These are phyloP conservation scores for Elgaria multicarinata DNA, from an alignment of 2,113 vertebrate genomes.

Conservation along the genomic window DNA sequence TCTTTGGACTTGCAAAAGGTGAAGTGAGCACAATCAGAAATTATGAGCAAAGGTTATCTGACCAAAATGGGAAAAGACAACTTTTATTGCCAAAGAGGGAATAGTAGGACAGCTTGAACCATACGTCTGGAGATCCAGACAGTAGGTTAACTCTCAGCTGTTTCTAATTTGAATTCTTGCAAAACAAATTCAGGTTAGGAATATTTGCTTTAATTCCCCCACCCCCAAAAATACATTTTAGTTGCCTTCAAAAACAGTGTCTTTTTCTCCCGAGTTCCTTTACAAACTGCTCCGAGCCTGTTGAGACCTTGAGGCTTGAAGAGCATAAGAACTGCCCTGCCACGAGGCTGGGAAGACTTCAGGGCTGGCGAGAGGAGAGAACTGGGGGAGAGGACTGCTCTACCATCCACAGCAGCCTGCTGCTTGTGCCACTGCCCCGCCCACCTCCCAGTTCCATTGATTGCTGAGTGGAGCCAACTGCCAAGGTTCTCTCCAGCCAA, in stretches of 20 bases:
- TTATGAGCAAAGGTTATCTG: slow-evolving; percentile 61
- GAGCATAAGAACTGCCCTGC: no score
- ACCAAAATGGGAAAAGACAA: slow-evolving; percentile 42
- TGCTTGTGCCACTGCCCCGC: no score
- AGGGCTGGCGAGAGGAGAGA: no score
- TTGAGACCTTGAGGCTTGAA: no score
- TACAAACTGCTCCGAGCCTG: no score
- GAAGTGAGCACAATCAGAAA: slow-evolving; percentile 36
- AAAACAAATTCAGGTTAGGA: background rate
- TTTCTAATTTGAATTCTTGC: background rate
- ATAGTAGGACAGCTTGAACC: slow-evolving; percentile 28
- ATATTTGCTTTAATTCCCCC: background rate
- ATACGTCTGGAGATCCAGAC: background rate
- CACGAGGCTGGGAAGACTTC: no score
- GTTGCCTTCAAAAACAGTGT: background rate
- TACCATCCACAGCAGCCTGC: no score
- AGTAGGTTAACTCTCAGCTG: slow-evolving; percentile 14
- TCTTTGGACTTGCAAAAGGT: slow-evolving; percentile 59
- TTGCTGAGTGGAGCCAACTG: no score
- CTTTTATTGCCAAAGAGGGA: slow-evolving; percentile 52
- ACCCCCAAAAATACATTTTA: background rate
- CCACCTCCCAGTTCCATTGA: no score
- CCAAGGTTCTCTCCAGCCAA: no score
- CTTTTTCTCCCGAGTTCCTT: background rate
- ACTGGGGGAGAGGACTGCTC: no score